Percentiles rank a stretch among this genome's conserved stretches.
These are phyloP conservation scores for Carcharodon carcharias DNA, from an alignment of 2,797 vertebrate genomes.

Conservation along the genomic window DNA sequence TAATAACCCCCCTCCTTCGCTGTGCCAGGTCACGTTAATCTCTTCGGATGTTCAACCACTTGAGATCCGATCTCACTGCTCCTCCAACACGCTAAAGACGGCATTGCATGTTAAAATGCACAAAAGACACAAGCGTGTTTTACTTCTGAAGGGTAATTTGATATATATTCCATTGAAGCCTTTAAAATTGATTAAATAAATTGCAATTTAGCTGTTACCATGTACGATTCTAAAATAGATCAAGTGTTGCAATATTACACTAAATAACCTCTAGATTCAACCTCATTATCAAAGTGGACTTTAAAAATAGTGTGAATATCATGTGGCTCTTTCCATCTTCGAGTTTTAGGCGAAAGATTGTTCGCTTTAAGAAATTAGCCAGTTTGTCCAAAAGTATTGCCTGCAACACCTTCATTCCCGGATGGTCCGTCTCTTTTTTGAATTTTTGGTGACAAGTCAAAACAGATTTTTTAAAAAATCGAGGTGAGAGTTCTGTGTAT, in stretches of 20 bases:
- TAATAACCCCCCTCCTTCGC: conserved; percentile 6
- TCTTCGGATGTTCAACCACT: conserved; percentile 24
- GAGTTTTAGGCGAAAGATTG: not conserved
- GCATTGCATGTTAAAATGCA: conserved; percentile 10
- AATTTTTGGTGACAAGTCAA: not conserved
- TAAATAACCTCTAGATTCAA: not conserved
- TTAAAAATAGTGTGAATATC: not conserved
- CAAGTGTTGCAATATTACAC: not conserved
- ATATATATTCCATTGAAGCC: not conserved
- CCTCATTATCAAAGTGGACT: not conserved
- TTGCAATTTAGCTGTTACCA: not conserved
- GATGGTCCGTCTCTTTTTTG: not conserved
- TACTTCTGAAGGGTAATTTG: not conserved
- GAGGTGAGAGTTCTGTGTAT: not conserved
- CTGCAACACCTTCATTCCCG: not conserved
- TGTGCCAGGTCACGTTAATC: not conserved
- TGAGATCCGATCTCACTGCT: conserved; percentile 35
- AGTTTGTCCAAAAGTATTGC: not conserved
- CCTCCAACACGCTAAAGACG: conserved; percentile 25
- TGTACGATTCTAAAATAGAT: not conserved
- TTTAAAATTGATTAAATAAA: not conserved
- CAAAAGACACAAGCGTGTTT: not conserved
- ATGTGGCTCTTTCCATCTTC: not conserved
- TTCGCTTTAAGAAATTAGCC: not conserved
- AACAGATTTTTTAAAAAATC: not conserved